phyloP scores from a whole-genome alignment of 1,140 invertebrate genomes.

The Ips nitidus region DNA sequence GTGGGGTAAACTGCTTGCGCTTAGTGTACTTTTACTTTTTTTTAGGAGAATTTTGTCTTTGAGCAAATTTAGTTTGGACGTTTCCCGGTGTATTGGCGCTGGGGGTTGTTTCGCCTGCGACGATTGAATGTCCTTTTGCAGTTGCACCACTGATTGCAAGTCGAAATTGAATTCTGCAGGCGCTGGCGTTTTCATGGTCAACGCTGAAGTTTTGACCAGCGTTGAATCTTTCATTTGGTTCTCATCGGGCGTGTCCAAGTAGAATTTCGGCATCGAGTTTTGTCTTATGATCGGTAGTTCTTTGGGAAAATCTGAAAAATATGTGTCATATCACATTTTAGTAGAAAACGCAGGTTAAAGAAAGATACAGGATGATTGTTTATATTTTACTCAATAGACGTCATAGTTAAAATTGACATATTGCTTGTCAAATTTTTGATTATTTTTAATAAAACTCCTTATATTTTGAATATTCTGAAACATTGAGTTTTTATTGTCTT shows the following conservation, averaged over 20 bases:
- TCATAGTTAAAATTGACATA: no score
- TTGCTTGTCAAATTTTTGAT: no score
- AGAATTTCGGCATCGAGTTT: slow-evolving; percentile 47
- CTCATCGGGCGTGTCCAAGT: slow-evolving; percentile 43
- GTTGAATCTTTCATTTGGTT: slow-evolving; percentile 34
- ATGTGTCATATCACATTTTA: no score
- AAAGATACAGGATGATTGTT: no score
- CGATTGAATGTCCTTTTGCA: slow-evolving; percentile 35
- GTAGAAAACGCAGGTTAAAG: no score
- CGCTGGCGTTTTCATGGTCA: slow-evolving; percentile 41
- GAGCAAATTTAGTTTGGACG: slow-evolving; percentile 37
- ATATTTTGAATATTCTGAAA: no score
- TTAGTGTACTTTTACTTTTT: slow-evolving; percentile 42
- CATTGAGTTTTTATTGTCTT: no score
- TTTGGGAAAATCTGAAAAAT: slow-evolving; percentile 30
- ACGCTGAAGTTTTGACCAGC: slow-evolving; percentile 30
- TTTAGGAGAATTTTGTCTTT: slow-evolving; percentile 42
- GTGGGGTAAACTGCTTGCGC: slow-evolving; percentile 36
- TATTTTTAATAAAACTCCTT: no score
- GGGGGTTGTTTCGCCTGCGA: slow-evolving; percentile 6
- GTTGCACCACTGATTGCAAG: slow-evolving; percentile 45
- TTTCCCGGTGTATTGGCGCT: slow-evolving; percentile 35
- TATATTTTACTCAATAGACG: no score
- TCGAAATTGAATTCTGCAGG: slow-evolving; percentile 39
- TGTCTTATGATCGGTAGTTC: slow-evolving; percentile 46